A percentile compares a stretch with the other conserved stretches of the same genome.
These are phyloP conservation scores for Albula goreensis DNA, from an alignment of 2,113 vertebrate genomes.

Conservation along the genomic window DNA sequence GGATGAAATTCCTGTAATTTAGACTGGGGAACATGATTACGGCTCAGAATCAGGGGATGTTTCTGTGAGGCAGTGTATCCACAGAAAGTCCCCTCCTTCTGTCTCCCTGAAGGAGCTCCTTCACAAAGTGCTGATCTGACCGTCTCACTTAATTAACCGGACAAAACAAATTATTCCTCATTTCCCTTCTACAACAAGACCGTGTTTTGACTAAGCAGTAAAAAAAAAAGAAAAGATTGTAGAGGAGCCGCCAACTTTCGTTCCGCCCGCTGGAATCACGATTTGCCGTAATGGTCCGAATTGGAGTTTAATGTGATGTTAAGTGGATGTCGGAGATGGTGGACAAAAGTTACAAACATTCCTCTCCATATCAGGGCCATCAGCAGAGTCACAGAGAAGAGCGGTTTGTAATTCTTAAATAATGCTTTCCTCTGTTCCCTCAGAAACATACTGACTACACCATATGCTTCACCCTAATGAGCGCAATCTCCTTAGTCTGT, in stretches of 20 bases:
- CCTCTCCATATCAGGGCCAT: neutral
- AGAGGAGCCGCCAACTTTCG: neutral
- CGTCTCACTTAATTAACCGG: neutral
- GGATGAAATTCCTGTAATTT: constrained; percentile 36
- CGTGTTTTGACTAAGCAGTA: neutral
- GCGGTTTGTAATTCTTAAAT: neutral
- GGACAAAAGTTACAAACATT: neutral
- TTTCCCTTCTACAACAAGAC: neutral
- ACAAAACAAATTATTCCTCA: neutral
- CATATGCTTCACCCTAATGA: too few species aligned
- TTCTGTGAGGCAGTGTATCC: neutral
- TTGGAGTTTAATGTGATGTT: neutral
- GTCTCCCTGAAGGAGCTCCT: neutral
- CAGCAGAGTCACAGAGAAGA: neutral
- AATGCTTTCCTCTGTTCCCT: neutral
- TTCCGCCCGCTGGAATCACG: neutral
- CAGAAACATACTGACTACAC: neutral
- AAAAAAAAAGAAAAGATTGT: neutral
- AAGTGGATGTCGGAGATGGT: neutral
- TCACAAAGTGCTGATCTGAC: neutral
- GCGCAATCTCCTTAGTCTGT: too few species aligned
- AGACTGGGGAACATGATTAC: constrained; percentile 19
- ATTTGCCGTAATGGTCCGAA: neutral
- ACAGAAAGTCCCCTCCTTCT: neutral
- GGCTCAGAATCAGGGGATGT: neutral